Evolutionary conservation across 2,797 vertebrate genomes (phyloP).

Genomic region (Ataeniobius toweri): DNA sequence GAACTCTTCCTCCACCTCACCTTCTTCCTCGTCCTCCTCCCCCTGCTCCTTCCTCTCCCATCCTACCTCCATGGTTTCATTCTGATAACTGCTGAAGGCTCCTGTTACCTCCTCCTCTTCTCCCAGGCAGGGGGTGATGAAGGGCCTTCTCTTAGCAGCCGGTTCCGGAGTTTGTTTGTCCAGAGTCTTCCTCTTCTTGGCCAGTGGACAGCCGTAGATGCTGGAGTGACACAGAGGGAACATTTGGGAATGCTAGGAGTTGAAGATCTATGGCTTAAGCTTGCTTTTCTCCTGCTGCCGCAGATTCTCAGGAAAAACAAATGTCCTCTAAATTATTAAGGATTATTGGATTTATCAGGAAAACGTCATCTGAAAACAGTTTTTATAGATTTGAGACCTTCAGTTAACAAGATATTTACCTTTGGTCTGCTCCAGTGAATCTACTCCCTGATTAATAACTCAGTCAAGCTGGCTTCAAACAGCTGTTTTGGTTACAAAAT

Average conservation of each 20-base stretch:
- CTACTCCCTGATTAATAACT: no score
- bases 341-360: not conserved
- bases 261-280: no score
- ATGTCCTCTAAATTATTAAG: no score
- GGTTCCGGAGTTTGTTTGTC: conserved; percentile 93
- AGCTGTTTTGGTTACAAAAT: no score
- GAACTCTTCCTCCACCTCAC: conserved; percentile 68
- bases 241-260: not conserved
- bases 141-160: conserved; percentile 88
- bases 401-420: no score
- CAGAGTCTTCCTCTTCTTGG: conserved; percentile 96
- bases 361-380: not conserved
- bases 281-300: no score
- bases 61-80: conserved; percentile 82
- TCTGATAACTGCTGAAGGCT: conserved; percentile 84
- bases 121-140: conserved; percentile 81
- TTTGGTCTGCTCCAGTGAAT: no score
- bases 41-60: conserved; percentile 85
- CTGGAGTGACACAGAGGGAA: conserved; percentile 71
- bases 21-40: conserved; percentile 70
- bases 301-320: no score
- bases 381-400: not conserved
- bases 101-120: conserved; percentile 43
- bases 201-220: conserved; percentile 96
- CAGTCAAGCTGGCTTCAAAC: no score